Evolutionary conservation across 2,113 vertebrate species (phyloP).

Genomic region (Myocastor coypus): DNA sequence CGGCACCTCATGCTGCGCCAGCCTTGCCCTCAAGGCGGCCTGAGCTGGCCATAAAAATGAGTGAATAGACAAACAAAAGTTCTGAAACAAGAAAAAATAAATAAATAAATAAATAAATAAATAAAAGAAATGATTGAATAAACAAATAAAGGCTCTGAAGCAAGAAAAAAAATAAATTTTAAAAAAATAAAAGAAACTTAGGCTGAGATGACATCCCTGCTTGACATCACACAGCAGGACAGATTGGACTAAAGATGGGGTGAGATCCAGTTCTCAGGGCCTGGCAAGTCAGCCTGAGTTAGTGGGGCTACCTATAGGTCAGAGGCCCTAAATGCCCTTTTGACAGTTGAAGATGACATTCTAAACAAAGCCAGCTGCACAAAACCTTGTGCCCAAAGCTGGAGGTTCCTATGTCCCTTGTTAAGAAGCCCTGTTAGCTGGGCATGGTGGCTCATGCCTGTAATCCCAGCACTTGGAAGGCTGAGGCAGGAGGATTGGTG

Average conservation of each 20-base stretch:
- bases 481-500: too few relatives aligned
- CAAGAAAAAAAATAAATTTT: too few relatives aligned
- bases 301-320: neutral
- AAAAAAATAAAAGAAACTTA: neutral
- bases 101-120: too few relatives aligned
- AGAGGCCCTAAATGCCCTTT: neutral
- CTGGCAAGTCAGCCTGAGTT: neutral
- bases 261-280: neutral
- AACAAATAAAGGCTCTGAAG: too few relatives aligned
- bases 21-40: too few relatives aligned
- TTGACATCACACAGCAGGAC: neutral
- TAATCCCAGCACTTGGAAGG: too few relatives aligned
- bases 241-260: neutral
- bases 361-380: neutral
- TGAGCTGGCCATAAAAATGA: too few relatives aligned
- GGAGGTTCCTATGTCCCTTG: neutral
- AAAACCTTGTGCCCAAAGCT: neutral
- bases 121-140: too few relatives aligned
- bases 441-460: too few relatives aligned
- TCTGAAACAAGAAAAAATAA: too few relatives aligned
- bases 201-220: neutral
- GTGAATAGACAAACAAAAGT: too few relatives aligned
- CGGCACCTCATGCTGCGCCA: too few relatives aligned
- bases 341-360: neutral
- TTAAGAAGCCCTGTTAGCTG: neutral